phyloP scores from a whole-genome alignment of 2,888 invertebrate species.

The Exephanes ischioxanthus region DNA sequence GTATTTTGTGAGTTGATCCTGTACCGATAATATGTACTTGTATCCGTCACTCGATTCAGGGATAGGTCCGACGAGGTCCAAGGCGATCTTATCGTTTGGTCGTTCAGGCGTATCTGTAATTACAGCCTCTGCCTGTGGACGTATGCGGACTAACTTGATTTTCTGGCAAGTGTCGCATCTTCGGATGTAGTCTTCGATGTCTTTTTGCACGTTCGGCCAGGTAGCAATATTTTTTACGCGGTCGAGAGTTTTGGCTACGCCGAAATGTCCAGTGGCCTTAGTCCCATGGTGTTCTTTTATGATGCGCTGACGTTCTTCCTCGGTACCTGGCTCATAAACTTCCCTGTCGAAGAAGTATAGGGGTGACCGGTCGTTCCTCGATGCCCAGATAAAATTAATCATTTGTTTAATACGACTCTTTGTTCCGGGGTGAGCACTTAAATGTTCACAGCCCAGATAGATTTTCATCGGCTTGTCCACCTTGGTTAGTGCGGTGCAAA shows the following conservation, averaged over 20 bases:
- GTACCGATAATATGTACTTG: neutral
- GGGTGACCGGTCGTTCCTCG: neutral
- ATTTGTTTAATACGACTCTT: neutral
- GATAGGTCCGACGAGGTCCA: slow-evolving; percentile 16
- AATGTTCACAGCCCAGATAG: neutral
- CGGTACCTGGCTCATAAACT: too few species aligned
- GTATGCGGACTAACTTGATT: neutral
- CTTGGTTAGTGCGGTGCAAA: neutral
- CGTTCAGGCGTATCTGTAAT: too few species aligned
- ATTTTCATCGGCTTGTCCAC: neutral
- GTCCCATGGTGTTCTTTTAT: neutral
- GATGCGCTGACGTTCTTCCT: neutral
- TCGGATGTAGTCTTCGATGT: slow-evolving; percentile 15
- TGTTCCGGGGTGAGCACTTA: neutral
- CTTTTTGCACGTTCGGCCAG: slow-evolving; percentile 22
- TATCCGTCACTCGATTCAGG: neutral
- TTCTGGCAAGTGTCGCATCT: slow-evolving; percentile 23
- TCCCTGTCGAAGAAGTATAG: slow-evolving; percentile 7
- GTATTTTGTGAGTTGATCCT: slow-evolving; percentile 2
- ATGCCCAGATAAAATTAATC: too few species aligned
- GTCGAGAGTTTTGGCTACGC: neutral
- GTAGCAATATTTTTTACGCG: slow-evolving; percentile 27
- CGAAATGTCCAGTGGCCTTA: neutral
- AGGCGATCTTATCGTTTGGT: neutral
- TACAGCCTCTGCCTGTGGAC: too few species aligned